Evolutionary conservation across 2,797 vertebrate genomes (phyloP).

Genomic region (Psittacula echo): DNA sequence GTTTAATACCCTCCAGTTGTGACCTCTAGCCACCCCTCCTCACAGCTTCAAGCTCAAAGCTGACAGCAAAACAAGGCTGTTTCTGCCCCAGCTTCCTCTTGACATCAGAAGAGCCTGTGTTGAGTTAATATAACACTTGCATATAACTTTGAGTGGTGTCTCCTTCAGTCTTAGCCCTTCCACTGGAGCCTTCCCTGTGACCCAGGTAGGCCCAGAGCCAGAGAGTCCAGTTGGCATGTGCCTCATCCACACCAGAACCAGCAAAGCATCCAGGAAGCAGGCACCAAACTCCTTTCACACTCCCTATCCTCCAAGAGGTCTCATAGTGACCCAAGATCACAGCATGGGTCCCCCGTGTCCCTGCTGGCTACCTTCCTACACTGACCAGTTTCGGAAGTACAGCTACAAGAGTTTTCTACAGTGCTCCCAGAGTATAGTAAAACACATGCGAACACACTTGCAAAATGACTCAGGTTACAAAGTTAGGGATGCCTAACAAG

Average conservation of each 20-base stretch:
- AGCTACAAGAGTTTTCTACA: not conserved
- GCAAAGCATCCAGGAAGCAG: not conserved
- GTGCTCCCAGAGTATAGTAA: not conserved
- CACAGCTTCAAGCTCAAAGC: not conserved
- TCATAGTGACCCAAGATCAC: not conserved
- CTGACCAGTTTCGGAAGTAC: not conserved
- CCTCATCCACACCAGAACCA: not conserved
- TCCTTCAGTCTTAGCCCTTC: not conserved
- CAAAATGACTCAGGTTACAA: not conserved
- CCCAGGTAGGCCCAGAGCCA: not conserved
- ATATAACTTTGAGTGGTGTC: not conserved
- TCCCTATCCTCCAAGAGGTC: not conserved
- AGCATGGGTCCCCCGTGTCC: not conserved
- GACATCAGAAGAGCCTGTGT: not conserved
- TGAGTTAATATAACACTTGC: not conserved
- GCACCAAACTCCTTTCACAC: not conserved
- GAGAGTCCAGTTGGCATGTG: accelerated
- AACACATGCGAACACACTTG: not conserved
- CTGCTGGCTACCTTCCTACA: not conserved
- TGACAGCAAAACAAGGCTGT: not conserved
- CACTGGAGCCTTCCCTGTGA: not conserved
- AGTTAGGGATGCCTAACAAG: not conserved
- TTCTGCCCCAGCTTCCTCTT: not conserved
- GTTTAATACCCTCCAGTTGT: not conserved
- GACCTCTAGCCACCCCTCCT: not conserved